Percentiles rank a stretch among this genome's conserved stretches.
phyloP scores from a whole-genome alignment of 2,113 vertebrate genomes.

The Orycteropus afer region DNA sequence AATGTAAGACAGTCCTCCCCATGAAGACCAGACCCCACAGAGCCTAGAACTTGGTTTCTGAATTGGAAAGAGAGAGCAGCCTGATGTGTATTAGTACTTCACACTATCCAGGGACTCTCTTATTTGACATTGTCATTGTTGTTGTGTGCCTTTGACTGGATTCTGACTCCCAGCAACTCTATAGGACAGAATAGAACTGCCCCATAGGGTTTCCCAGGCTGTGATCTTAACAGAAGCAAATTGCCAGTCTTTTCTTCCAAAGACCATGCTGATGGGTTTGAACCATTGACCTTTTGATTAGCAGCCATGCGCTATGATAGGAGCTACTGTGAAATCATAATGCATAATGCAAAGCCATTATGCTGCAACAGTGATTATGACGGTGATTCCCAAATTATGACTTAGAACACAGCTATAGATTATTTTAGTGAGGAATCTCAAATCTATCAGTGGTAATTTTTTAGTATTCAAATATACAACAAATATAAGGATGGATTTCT shows the following conservation, averaged over 20 bases:
- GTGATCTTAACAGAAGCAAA: background rate
- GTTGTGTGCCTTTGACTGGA: background rate
- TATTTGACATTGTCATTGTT: background rate
- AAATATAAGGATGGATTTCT: background rate
- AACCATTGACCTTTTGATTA: too few relatives aligned
- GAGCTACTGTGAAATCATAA: background rate
- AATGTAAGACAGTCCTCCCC: conserved; percentile 71
- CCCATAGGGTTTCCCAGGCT: background rate
- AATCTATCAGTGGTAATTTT: background rate
- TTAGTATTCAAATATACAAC: background rate
- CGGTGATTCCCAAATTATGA: background rate
- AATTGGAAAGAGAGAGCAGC: conserved; percentile 71
- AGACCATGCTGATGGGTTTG: too few relatives aligned
- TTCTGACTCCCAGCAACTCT: background rate
- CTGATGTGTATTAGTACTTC: background rate
- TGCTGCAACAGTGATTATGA: background rate
- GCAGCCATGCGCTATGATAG: background rate
- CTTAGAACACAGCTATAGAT: background rate
- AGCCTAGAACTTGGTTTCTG: conserved; percentile 81
- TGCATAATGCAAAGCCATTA: too few relatives aligned
- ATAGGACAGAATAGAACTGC: background rate
- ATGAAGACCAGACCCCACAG: conserved; percentile 77
- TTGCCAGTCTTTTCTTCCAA: too few relatives aligned
- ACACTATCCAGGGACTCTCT: background rate
- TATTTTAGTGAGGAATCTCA: background rate